Evolutionary conservation across 2,888 invertebrate genomes (phyloP).

Genomic region (Tortrix viridana): DNA sequence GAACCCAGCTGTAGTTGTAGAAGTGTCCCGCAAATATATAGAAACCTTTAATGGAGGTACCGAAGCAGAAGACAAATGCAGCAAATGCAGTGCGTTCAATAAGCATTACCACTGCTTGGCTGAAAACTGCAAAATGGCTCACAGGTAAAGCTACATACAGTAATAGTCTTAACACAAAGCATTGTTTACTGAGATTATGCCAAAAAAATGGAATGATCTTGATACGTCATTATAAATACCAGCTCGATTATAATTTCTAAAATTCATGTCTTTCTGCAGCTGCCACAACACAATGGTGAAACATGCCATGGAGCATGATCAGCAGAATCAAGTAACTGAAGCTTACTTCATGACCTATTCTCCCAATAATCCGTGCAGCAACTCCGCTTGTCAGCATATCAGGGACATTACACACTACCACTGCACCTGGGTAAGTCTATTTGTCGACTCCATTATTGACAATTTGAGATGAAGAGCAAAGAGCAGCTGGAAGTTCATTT

Average conservation of each 20-base stretch:
- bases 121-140: constrained; percentile 89
- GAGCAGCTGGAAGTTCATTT: no score
- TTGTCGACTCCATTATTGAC: no score
- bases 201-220: no score
- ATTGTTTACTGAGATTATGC: no score
- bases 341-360: constrained; percentile 88
- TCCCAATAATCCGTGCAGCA: constrained; percentile 86
- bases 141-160: constrained; percentile 79
- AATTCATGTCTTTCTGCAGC: constrained; percentile 53
- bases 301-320: constrained; percentile 94
- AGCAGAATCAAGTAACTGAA: constrained; percentile 93
- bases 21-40: constrained; percentile 80
- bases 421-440: constrained; percentile 90
- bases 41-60: constrained; percentile 78
- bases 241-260: not conserved
- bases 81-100: constrained; percentile 85
- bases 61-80: constrained; percentile 82
- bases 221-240: no score
- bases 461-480: no score
- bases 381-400: constrained; percentile 88
- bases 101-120: constrained; percentile 95
- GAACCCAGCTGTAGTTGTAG: constrained; percentile 84
- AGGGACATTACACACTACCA: constrained; percentile 93
- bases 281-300: constrained; percentile 90
- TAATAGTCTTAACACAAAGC: no score